These are phyloP conservation scores for Scaptomyza hsui DNA, from an alignment of 1,140 invertebrate species.

Conservation along the genomic window DNA sequence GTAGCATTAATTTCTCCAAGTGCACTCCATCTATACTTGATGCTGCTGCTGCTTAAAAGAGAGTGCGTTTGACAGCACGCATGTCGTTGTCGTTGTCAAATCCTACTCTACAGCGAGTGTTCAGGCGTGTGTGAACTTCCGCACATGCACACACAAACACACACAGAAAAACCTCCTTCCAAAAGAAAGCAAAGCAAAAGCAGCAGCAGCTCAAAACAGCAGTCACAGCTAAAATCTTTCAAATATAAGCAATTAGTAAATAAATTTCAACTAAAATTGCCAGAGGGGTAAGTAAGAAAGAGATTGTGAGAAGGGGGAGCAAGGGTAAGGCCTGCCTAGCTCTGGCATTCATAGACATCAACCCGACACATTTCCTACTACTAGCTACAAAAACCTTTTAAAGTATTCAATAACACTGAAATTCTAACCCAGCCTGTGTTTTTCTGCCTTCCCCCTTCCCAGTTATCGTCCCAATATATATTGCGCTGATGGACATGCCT, in stretches of 20 bases:
- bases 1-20: background rate
- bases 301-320: background rate
- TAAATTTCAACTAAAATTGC: conserved; percentile 66
- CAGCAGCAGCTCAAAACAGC: background rate
- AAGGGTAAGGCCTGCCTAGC: conserved; percentile 6
- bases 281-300: background rate
- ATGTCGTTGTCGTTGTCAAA: conserved; percentile 28
- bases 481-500: conserved; percentile 65
- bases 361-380: conserved; percentile 35
- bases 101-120: conserved; percentile 52
- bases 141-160: conserved; percentile 68
- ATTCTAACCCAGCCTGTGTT: conserved; percentile 53
- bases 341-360: conserved; percentile 50
- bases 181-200: background rate
- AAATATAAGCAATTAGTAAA: conserved; percentile 67
- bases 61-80: conserved; percentile 74
- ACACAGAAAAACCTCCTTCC: conserved; percentile 3
- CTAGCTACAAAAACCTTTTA: conserved; percentile 67
- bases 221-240: conserved; percentile 39
- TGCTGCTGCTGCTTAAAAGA: conserved; percentile 4
- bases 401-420: conserved; percentile 80
- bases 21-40: background rate
- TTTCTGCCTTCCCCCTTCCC: conserved; percentile 16
- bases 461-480: background rate
- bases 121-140: conserved; percentile 80